phyloP scores from a whole-genome alignment of 2,888 invertebrate genomes.

The Cephonodes hylas region DNA sequence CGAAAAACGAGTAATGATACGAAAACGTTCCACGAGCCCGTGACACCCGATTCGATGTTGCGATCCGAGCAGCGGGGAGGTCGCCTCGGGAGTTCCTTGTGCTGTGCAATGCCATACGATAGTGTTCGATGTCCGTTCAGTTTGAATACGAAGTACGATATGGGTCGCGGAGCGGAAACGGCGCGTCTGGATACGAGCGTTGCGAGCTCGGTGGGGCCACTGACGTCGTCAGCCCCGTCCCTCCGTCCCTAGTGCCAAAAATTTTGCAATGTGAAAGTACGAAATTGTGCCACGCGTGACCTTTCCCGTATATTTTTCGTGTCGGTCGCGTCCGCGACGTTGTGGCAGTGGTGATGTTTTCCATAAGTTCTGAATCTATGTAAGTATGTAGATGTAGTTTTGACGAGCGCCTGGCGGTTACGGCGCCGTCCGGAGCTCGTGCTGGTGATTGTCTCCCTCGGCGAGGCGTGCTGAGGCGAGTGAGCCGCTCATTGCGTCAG shows the following conservation, averaged over 20 bases:
- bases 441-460: not conserved
- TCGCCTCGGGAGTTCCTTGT: constrained; percentile 53
- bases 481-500: not conserved
- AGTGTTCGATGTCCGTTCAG: constrained; percentile 42
- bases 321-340: constrained; percentile 24
- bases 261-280: constrained; percentile 81
- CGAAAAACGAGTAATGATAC: constrained; percentile 65
- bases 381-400: constrained; percentile 47
- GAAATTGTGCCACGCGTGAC: constrained; percentile 78
- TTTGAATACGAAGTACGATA: constrained; percentile 46
- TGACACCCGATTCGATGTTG: constrained; percentile 76
- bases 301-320: constrained; percentile 64
- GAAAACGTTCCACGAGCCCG: constrained; percentile 78
- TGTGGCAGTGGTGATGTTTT: constrained; percentile 9
- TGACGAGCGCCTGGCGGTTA: constrained; percentile 5
- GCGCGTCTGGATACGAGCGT: constrained; percentile 69
- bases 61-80: constrained; percentile 67
- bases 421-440: not conserved
- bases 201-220: constrained; percentile 71
- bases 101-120: constrained; percentile 40
- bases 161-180: constrained; percentile 52
- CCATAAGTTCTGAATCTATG: constrained; percentile 47
- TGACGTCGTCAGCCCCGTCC: constrained; percentile 76
- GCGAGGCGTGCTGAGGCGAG: not conserved
- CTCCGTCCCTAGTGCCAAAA: constrained; percentile 77